Evolutionary conservation across 1,140 invertebrate species (phyloP), one percentile per base, ranked within the genome.

Genomic region (Euwallacea fornicatus): DNA sequence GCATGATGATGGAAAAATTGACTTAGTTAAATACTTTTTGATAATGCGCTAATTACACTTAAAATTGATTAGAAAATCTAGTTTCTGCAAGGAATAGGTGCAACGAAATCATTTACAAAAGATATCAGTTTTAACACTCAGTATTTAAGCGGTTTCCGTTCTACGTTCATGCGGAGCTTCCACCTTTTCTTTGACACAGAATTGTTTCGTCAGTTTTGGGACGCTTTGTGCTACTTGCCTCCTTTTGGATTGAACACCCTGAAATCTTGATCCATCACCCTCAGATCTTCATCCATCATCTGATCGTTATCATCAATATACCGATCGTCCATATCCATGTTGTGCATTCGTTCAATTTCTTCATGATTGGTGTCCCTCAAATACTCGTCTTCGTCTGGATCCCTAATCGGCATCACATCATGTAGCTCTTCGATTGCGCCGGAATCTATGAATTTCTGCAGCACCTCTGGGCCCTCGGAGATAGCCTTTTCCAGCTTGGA

Each of bases 391-490:
- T 85, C 84, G 7, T 83, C 81, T 6, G 83, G 83, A 6, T 89
- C 88, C 61, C 87, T 83, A 66, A 84, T 85, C 58, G 83, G 89
- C 75, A 91, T 88, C 1, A 93, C 87, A 77, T 93, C 91, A 54
- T 88, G 85, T 42, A 93, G 75, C 78, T 93, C 91, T 79, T 91
- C 90, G 66, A 93, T 86, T 80, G 91, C 90, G 54, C 92, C 92
- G 7, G 90, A 89, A 73, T 88, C 86, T 13, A 93, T 89, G 69
- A 88, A 88, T 79, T 88, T 90, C 78, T 91, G 90, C 42, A 93
- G 84, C 55, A 89, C 88, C 47, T 91, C 86, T 11, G 88, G 85
- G n/a, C 92, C 91, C 76, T 91, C 90, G 10, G 85, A 82, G 73
- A 93, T 91, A 0, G 89, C 90, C 66, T 88, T 85, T 76, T 90